These are phyloP conservation scores for Dinoponera quadriceps DNA, from an alignment of 1,140 invertebrate genomes.

Conservation along the genomic window DNA sequence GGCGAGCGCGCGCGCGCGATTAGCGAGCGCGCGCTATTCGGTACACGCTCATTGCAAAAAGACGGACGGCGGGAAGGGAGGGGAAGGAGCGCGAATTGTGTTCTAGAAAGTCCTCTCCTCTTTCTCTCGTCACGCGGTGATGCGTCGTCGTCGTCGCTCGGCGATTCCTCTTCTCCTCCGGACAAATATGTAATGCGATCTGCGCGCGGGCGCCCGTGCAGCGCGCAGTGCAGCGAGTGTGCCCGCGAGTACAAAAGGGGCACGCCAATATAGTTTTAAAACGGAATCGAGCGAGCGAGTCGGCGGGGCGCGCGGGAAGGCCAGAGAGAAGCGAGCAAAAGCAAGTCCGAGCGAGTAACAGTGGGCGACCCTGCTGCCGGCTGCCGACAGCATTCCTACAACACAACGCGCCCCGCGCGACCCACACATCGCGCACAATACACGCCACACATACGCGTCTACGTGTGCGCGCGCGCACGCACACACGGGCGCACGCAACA, in stretches of 20 bases:
- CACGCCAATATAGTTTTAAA: constrained; percentile 77
- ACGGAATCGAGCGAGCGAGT: constrained; percentile 73
- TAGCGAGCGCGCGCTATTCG: no score
- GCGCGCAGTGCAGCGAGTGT: constrained; percentile 42
- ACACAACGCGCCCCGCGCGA: constrained; percentile 73
- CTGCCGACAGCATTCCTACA: constrained; percentile 81
- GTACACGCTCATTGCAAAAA: constrained; percentile 22
- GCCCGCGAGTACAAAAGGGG: constrained; percentile 72
- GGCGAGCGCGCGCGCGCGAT: no score
- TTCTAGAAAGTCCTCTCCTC: constrained; percentile 67
- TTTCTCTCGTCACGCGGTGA: constrained; percentile 44
- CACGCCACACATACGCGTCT: constrained; percentile 47
- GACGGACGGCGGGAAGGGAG: constrained; percentile 50
- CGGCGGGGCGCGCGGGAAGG: constrained; percentile 60
- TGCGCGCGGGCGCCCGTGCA: constrained; percentile 35
- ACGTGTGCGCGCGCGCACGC: constrained; percentile 5
- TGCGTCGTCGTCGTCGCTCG: constrained; percentile 59
- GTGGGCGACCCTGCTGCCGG: constrained; percentile 79
- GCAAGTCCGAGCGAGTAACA: constrained; percentile 77
- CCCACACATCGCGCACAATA: constrained; percentile 74
- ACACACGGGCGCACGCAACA: constrained; percentile 13
- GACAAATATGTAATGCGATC: constrained; percentile 73
- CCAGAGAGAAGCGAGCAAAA: constrained; percentile 74
- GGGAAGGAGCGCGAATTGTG: constrained; percentile 53
- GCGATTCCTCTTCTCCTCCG: constrained; percentile 67